These are phyloP conservation scores for Limosa lapponica DNA, from an alignment of 2,797 vertebrate species.

Conservation along the genomic window DNA sequence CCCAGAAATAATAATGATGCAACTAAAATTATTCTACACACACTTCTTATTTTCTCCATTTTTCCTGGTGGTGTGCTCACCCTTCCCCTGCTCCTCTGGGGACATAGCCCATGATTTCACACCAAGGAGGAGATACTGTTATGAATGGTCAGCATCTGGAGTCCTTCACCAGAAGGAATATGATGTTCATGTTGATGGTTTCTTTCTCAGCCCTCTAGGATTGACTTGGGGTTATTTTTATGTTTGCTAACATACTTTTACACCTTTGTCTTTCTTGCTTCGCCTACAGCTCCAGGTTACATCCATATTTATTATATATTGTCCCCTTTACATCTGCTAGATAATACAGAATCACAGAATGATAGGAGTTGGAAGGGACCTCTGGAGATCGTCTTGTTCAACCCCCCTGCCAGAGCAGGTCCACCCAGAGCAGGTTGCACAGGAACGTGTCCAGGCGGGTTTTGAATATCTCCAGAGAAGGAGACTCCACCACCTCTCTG, in stretches of 20 bases:
- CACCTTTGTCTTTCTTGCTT: not conserved
- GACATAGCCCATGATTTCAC: not conserved
- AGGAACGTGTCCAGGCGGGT: no score
- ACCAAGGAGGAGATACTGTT: not conserved
- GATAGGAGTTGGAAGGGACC: no score
- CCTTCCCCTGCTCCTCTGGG: not conserved
- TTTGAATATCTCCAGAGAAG: no score
- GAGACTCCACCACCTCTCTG: no score
- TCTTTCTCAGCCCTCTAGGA: not conserved
- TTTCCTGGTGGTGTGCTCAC: not conserved
- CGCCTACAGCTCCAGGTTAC: not conserved
- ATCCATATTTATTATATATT: not conserved
- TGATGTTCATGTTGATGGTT: not conserved
- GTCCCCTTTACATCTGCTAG: fast-evolving
- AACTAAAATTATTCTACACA: not conserved
- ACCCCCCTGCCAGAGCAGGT: no score
- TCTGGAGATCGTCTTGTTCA: no score
- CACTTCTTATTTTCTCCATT: not conserved
- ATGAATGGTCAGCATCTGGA: not conserved
- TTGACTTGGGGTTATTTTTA: not conserved
- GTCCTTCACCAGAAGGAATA: not conserved
- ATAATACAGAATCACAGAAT: not conserved
- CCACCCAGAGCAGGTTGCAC: no score
- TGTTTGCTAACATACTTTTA: not conserved
- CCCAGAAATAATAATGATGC: not conserved